Evolutionary conservation across 2,797 vertebrate genomes (phyloP), one percentile per base, ranked within the genome.

Genomic region (Salarias fasciatus): DNA sequence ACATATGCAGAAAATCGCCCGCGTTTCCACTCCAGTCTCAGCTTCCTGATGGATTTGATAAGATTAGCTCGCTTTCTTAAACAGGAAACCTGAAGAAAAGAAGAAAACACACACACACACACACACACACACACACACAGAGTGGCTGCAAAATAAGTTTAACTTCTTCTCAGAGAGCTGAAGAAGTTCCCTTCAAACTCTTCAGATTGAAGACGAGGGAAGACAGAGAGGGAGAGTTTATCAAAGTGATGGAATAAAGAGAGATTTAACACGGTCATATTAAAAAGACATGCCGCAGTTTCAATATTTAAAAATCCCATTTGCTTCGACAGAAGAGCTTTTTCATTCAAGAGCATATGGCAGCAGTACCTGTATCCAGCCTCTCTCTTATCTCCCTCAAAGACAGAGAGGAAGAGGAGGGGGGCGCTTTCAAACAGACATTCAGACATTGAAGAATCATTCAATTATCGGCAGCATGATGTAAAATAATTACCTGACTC

Each of bases 391-490:
- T 95, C 94, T 93, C 92, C 92, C 78, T 77, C 85, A 84, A 88
- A 73, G 71, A 93, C 93, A 53, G 51, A 43, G 75, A 70, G 69
- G 33, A 89, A 91, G 30, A 30, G n/a, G 24, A 24, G 13, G 31
- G 18, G 14, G 42, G 94, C 91, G 93, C 94, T 96, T 95, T 95
- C 94, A 95, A 95, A 89, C 18, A 24, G 95, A 95, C 95, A 95
- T 92, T 88, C 75, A 88, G 87, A 90, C 88, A 87, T 88, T 91
- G 95, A 97, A 96, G 94, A 97, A 97, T 97, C 94, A 95, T 98
- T 98, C 90, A 96, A 96, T 97, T 98, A 97, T 96, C 96, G 94
- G 95, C 94, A 92, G 95, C 96, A 93, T 95, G 96, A 98, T 97
- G 95, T 97, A 95, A 97, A 98, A 98, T 97, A 97, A 93, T 93